phyloP scores from a whole-genome alignment of 2,113 vertebrate species.

The Grus americana region DNA sequence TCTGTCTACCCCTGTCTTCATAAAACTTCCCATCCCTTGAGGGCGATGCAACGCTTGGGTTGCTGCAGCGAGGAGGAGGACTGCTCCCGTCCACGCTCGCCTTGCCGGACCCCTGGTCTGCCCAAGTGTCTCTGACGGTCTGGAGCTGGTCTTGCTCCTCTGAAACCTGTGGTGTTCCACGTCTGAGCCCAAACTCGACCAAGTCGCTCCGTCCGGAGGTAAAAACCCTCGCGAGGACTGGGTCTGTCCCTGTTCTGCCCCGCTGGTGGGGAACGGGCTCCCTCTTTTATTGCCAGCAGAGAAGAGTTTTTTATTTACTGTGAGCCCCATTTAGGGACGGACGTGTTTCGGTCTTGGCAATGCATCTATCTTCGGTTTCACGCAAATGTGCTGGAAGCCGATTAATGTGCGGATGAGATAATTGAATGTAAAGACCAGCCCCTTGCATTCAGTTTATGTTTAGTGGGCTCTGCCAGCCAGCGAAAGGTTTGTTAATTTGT shows the following conservation, averaged over 20 bases:
- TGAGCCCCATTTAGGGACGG: background rate
- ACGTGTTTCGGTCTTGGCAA: background rate
- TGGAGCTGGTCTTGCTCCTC: background rate
- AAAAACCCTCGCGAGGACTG: background rate
- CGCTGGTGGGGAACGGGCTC: fast-evolving
- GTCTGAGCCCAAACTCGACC: background rate
- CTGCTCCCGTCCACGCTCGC: fast-evolving
- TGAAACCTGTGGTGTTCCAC: background rate
- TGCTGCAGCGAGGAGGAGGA: background rate
- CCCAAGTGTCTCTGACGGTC: background rate
- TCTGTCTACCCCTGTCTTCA: background rate
- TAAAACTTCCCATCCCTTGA: background rate
- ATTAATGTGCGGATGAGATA: background rate
- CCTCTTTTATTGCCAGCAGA: background rate
- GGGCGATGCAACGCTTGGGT: fast-evolving
- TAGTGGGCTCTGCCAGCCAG: background rate
- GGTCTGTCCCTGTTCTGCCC: background rate
- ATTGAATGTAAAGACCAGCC: background rate
- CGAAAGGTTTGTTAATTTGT: background rate
- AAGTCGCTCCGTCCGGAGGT: fast-evolving
- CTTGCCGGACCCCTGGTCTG: background rate
- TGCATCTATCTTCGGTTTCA: background rate
- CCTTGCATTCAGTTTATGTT: background rate
- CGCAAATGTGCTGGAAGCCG: background rate
- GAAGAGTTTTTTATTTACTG: background rate